Evolutionary conservation across 2,113 vertebrate species (phyloP), one percentile per base, ranked within the genome.

Genomic region (Gymnogyps californianus): DNA sequence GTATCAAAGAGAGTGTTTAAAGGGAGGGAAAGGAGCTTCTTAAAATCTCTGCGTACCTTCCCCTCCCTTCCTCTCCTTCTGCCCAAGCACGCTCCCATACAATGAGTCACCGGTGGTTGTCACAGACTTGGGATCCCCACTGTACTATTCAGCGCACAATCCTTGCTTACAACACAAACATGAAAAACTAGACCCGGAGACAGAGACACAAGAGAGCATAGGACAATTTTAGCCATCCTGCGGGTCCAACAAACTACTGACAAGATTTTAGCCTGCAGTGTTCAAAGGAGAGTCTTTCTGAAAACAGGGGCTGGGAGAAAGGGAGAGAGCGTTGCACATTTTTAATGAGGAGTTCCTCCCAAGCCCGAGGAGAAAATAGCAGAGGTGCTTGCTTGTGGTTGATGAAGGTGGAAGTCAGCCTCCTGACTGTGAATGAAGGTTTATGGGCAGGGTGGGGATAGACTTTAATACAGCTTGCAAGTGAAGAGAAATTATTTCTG

Each of bases 301-400:
- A 76, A 85, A 94, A 40, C 55, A 84, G 52, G 15, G 44, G 12
- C 54, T 95, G 66, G 40, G 88, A 90, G 85, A 95, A 79, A 85
- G 58, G 71, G 75, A 90, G 66, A 77, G 32, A 80, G 6, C 12
- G 3, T 61, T 83, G 64, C 66, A 90, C 67, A 58, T 85, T 88
- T 94, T 83, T 88, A 91, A 88, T 51, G 55, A 95, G 58, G 66
- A 51, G 71, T 80, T 88, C 96, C 96, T 95, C 96, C 96, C 90
- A 96, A 90, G 87, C 96, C 95, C 0, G 11, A 87, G 93, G 96
- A 96, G 78, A 93, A 97, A 93, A 95, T 17, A 91, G 85, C 87
- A 95, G 75, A 95, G 75, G 40, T 94, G 54, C 70, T 90, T 91
- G 65, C 70, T 74, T 83, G 82, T 77, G 70, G 87, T 22, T 94